Evolutionary conservation across 2,888 invertebrate species (phyloP).

Genomic region (Steromphala cineraria): DNA sequence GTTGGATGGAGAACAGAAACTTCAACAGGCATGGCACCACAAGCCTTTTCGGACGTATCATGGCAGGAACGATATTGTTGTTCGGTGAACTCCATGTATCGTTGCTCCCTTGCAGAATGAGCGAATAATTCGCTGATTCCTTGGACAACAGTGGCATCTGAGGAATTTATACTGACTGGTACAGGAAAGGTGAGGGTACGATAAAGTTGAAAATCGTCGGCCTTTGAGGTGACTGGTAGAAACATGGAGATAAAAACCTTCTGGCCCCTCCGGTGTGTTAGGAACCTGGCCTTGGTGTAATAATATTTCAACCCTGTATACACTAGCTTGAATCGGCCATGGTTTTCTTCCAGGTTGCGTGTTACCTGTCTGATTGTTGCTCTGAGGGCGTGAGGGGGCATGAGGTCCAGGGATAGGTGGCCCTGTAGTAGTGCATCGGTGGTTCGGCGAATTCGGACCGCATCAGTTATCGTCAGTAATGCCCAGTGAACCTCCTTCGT

Average conservation of each 20-base stretch:
- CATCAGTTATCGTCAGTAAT: too few species aligned
- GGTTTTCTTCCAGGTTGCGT: neutral
- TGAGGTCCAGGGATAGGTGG: neutral
- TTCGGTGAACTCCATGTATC: neutral
- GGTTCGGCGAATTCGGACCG: too few species aligned
- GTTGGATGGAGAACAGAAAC: neutral
- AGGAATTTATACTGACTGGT: neutral
- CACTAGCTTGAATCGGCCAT: neutral
- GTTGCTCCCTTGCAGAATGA: neutral
- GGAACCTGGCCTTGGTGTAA: neutral
- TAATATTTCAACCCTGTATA: neutral
- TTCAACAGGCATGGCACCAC: neutral
- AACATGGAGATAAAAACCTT: neutral
- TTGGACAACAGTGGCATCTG: neutral
- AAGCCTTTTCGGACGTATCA: neutral
- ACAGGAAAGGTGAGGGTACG: neutral
- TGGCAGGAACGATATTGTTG: neutral
- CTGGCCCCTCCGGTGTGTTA: neutral
- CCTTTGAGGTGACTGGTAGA: neutral
- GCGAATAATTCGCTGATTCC: neutral
- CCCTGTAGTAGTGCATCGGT: neutral
- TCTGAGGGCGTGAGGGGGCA: neutral
- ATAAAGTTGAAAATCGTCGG: neutral
- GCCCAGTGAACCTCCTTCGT: too few species aligned
- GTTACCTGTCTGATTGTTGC: neutral